Evolutionary conservation across 2,113 vertebrate genomes (phyloP).

Genomic region (Hystrix cristata): DNA sequence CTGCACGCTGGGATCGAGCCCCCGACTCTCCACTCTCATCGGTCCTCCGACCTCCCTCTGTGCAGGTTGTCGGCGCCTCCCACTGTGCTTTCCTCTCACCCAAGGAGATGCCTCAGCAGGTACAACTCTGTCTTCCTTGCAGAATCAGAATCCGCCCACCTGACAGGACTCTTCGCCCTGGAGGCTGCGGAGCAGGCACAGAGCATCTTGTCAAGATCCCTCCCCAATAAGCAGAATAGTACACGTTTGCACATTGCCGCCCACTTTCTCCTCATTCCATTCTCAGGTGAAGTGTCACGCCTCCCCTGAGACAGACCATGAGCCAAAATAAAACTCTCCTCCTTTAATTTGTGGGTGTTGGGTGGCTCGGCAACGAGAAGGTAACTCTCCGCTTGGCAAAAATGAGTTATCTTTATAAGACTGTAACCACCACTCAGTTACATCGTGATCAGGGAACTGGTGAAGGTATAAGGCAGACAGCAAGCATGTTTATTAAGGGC

Average conservation of each 20-base stretch:
- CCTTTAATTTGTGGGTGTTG: too few relatives aligned
- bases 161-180: not conserved
- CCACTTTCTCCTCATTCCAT: too few relatives aligned
- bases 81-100: not conserved
- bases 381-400: too few relatives aligned
- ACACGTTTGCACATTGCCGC: not conserved
- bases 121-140: not conserved
- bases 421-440: not conserved
- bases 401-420: not conserved
- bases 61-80: not conserved
- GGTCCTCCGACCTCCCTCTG: not conserved
- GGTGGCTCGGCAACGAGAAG: too few relatives aligned
- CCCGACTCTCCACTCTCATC: not conserved
- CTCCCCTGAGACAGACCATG: too few relatives aligned
- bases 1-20: not conserved
- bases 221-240: not conserved
- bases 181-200: not conserved
- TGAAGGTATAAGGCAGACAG: not conserved
- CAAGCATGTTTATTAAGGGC: not conserved
- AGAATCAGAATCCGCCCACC: not conserved
- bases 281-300: too few relatives aligned
- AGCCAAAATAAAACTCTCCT: too few relatives aligned
- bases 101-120: not conserved
- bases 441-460: not conserved
- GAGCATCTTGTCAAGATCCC: slow-evolving; percentile 28